Percentiles rank a stretch among this genome's conserved stretches.
These are phyloP conservation scores for Carassius carassius DNA, from an alignment of 2,113 vertebrate genomes.

Conservation along the genomic window DNA sequence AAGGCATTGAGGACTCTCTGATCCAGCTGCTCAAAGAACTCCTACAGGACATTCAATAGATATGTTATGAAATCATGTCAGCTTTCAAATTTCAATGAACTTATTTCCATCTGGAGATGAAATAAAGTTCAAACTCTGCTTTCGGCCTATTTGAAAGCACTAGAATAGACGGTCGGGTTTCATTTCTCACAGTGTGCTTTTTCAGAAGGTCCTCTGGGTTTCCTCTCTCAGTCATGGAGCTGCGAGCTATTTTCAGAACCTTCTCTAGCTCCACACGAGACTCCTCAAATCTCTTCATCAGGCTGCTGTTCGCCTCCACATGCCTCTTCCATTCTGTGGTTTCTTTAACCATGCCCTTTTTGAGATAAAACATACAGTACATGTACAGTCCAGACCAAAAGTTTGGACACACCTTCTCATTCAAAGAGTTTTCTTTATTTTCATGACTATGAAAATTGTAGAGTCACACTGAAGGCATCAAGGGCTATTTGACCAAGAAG, in stretches of 20 bases:
- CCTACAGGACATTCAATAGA: conserved; percentile 71
- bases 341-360: conserved; percentile 86
- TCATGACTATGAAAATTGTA: too few species aligned
- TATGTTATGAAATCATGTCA: neutral
- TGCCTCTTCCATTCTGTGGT: conserved; percentile 92
- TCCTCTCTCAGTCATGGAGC: conserved; percentile 86
- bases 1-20: conserved; percentile 91
- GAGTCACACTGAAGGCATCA: too few species aligned
- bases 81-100: neutral
- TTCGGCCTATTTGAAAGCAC: conserved; percentile 11
- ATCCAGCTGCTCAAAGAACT: conserved; percentile 93
- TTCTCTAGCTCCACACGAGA: conserved; percentile 92
- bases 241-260: conserved; percentile 84
- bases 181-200: conserved; percentile 86
- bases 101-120: neutral
- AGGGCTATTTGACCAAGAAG: too few species aligned
- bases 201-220: conserved; percentile 89
- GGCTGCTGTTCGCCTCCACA: conserved; percentile 88
- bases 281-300: conserved; percentile 97
- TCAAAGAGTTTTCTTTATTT: too few species aligned
- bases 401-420: too few species aligned
- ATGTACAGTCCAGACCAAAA: too few species aligned
- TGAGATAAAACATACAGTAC: conserved; percentile 48
- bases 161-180: neutral
- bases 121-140: neutral